Conservation (phyloP, 2,888 invertebrate species). For the Bedellia somnulentella region DNA sequence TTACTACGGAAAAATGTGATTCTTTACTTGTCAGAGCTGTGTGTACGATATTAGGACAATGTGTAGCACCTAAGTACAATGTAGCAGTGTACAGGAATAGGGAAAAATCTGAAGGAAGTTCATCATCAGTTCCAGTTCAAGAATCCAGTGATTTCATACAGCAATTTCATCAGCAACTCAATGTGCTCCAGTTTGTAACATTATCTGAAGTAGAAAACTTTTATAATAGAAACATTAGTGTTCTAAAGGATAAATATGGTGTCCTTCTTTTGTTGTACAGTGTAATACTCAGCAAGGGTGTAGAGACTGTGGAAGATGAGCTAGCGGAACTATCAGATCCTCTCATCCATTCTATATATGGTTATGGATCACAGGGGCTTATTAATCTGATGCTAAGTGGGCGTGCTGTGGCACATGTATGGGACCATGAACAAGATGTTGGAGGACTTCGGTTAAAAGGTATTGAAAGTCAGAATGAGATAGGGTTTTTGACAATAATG, state of each 20-base stretch:
- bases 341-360: slow-evolving; percentile 85
- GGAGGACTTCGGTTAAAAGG: slow-evolving; percentile 64
- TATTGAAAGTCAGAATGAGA: slow-evolving; percentile 81
- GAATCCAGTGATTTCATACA: slow-evolving; percentile 46
- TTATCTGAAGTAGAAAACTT: slow-evolving; percentile 75
- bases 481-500: slow-evolving; percentile 90
- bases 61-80: slow-evolving; percentile 67
- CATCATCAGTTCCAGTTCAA: slow-evolving; percentile 32
- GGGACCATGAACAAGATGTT: slow-evolving; percentile 73
- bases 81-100: slow-evolving; percentile 54
- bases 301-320: slow-evolving; percentile 76
- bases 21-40: slow-evolving; percentile 74
- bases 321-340: slow-evolving; percentile 84
- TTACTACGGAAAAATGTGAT: slow-evolving; percentile 71
- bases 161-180: slow-evolving; percentile 66
- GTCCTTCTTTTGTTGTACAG: slow-evolving; percentile 87
- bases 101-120: slow-evolving; percentile 33
- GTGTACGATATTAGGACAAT: slow-evolving; percentile 77
- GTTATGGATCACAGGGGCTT: slow-evolving; percentile 90
- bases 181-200: slow-evolving; percentile 63
- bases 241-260: slow-evolving; percentile 77
- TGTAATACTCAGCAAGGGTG: slow-evolving; percentile 85
- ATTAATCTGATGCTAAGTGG: slow-evolving; percentile 94
- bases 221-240: slow-evolving; percentile 71
- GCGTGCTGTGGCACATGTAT: slow-evolving; percentile 87